phyloP scores from a whole-genome alignment of 2,888 invertebrate species.

The Spisula solida region DNA sequence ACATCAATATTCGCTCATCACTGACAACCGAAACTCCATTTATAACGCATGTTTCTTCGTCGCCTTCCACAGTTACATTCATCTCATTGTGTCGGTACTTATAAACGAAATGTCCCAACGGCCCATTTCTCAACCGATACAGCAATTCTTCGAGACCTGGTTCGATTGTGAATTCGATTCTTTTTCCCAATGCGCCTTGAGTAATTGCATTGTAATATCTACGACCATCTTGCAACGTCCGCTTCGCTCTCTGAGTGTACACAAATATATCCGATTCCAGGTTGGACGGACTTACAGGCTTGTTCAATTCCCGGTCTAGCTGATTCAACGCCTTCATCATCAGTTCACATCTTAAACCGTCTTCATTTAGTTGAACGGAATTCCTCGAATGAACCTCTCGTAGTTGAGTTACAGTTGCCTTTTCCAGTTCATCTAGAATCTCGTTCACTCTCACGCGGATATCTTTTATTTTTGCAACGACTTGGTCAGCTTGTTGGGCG shows the following conservation, averaged over 20 bases:
- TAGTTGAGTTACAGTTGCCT: conserved; percentile 36
- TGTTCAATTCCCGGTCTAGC: conserved; percentile 42
- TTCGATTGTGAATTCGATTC: conserved; percentile 51
- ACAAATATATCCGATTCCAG: conserved; percentile 52
- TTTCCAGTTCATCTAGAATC: conserved; percentile 46
- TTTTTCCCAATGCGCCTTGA: conserved; percentile 36
- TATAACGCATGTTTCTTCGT: conserved; percentile 53
- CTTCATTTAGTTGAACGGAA: conserved; percentile 49
- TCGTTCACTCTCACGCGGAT: conserved; percentile 39
- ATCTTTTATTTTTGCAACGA: conserved; percentile 40
- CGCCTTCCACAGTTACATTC: conserved; percentile 44
- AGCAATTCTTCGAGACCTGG: conserved; percentile 52
- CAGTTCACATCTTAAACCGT: conserved; percentile 42
- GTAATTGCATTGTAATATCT: conserved; percentile 35
- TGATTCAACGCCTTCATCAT: conserved; percentile 43
- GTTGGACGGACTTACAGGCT: conserved; percentile 48
- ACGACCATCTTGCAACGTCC: conserved; percentile 32
- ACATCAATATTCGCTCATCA: conserved; percentile 54
- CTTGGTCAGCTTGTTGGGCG: conserved; percentile 45
- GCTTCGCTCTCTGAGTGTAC: conserved; percentile 51
- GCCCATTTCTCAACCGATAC: conserved; percentile 35
- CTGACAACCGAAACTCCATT: conserved; percentile 48
- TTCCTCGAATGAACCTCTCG: conserved; percentile 49
- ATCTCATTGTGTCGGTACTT: conserved; percentile 55
- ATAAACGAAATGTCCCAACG: conserved; percentile 56